phyloP scores from a whole-genome alignment of 1,140 invertebrate species.

The Trachymyrmex cornetzi region DNA sequence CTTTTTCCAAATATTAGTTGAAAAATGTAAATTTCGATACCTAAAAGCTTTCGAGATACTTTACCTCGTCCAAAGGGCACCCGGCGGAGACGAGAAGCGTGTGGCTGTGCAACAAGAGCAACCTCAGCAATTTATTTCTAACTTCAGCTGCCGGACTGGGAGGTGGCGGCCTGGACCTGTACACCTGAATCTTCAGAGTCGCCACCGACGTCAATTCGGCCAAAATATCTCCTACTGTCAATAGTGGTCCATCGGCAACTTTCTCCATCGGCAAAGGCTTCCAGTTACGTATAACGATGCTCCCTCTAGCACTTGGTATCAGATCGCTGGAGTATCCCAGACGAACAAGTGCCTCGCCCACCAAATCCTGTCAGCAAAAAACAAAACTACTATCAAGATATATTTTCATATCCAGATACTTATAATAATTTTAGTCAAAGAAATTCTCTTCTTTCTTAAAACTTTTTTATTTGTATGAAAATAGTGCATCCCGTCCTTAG shows the following conservation, averaged over 20 bases:
- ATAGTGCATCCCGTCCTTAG: background rate
- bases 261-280: slow-evolving; percentile 95
- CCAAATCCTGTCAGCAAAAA: slow-evolving; percentile 86
- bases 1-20: background rate
- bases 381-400: background rate
- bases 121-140: slow-evolving; percentile 96
- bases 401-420: background rate
- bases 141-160: slow-evolving; percentile 93
- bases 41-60: background rate
- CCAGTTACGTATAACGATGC: slow-evolving; percentile 97
- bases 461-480: background rate
- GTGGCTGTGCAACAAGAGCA: slow-evolving; percentile 95
- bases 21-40: background rate
- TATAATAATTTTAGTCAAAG: background rate
- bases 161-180: slow-evolving; percentile 90
- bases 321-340: slow-evolving; percentile 89
- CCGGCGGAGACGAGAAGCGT: slow-evolving; percentile 94
- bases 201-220: slow-evolving; percentile 96
- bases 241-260: slow-evolving; percentile 94
- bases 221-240: slow-evolving; percentile 96
- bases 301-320: slow-evolving; percentile 89
- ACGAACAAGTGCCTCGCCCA: slow-evolving; percentile 89
- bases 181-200: slow-evolving; percentile 95
- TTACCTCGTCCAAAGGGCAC: slow-evolving; percentile 97
- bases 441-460: background rate